These are phyloP conservation scores for Lycaena phlaeas DNA, from an alignment of 2,888 invertebrate species.

Conservation along the genomic window DNA sequence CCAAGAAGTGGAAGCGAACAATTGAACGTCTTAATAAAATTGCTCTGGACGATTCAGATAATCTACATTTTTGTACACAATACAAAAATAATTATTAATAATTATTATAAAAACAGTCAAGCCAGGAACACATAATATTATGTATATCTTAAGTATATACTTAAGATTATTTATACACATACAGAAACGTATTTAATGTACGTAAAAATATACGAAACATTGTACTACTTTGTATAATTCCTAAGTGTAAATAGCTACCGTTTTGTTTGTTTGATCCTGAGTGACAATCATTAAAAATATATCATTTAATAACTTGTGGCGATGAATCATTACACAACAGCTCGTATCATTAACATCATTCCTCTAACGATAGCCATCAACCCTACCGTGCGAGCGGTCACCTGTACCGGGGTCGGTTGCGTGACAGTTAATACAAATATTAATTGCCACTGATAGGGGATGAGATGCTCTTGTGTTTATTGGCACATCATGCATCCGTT, in stretches of 20 bases:
- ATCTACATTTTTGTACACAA: no score
- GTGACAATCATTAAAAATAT: no score
- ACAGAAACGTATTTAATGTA: no score
- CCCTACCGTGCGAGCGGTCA: conserved; percentile 42
- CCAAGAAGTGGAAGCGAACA: conserved; percentile 37
- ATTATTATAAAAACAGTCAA: no score
- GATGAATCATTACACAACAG: conserved; percentile 1
- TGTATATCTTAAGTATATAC: no score
- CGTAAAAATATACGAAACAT: no score
- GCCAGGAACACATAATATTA: no score
- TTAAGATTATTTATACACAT: no score
- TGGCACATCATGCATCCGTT: conserved; percentile 11
- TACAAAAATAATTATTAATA: no score
- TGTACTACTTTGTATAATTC: no score
- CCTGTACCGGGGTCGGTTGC: conserved; percentile 41
- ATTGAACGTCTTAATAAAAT: conserved; percentile 27
- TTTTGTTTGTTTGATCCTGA: no score
- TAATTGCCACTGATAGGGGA: conserved; percentile 26
- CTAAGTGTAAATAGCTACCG: no score
- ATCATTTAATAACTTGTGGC: neutral
- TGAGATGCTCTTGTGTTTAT: conserved; percentile 22
- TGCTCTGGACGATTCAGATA: conserved; percentile 21
- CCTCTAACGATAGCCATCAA: conserved; percentile 27
- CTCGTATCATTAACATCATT: conserved; percentile 7
- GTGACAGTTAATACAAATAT: conserved; percentile 35